These are phyloP conservation scores for Liasis olivaceus DNA, from an alignment of 2,797 vertebrate species.

Conservation along the genomic window DNA sequence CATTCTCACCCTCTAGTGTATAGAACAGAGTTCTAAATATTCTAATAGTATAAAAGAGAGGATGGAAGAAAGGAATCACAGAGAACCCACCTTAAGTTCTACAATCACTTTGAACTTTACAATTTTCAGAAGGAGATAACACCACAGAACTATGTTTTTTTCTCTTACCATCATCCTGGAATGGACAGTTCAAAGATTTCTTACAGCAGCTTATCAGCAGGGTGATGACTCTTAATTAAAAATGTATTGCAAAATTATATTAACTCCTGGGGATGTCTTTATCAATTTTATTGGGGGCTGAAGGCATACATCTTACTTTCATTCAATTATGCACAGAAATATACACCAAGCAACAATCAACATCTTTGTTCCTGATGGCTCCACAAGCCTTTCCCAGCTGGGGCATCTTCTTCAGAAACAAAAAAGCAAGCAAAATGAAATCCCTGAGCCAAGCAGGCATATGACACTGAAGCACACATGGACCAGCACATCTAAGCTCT, in stretches of 20 bases:
- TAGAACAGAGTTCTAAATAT: neutral
- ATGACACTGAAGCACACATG: neutral
- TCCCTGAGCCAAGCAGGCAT: neutral
- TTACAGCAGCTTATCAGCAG: neutral
- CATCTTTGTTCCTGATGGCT: neutral
- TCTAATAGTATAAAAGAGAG: neutral
- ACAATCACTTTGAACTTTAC: no score
- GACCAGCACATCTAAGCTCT: neutral
- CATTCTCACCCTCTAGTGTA: neutral
- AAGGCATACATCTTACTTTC: neutral
- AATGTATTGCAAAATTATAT: neutral
- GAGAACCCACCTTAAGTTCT: neutral
- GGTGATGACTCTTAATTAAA: neutral
- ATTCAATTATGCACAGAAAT: neutral
- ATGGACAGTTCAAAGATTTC: neutral
- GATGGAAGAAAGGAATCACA: neutral
- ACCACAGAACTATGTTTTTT: neutral
- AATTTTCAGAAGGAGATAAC: neutral
- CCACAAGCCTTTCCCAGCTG: neutral
- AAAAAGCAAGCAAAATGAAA: neutral
- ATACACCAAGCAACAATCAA: neutral
- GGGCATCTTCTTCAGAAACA: neutral
- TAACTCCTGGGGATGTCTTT: neutral
- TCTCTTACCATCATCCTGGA: neutral
- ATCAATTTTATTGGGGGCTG: neutral